A percentile compares a stretch with the other conserved stretches of the same genome.
phyloP scores from a whole-genome alignment of 1,140 invertebrate species.

The Heterodera carotae region DNA sequence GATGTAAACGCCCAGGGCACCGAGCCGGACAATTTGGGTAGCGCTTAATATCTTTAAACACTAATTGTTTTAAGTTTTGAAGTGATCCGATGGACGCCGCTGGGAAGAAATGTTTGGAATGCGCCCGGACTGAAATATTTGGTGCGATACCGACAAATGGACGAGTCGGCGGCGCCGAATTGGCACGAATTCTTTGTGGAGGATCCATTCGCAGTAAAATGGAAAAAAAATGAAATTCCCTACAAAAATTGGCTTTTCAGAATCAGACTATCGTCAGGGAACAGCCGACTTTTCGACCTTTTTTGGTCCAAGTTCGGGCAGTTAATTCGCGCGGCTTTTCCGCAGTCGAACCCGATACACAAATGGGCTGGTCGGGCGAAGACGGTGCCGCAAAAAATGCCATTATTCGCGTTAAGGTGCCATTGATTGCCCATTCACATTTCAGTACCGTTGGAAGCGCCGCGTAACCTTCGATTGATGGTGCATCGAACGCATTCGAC shows the following conservation, averaged over 20 bases:
- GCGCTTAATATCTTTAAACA: not conserved
- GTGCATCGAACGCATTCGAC: constrained; percentile 53
- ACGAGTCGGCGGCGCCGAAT: constrained; percentile 67
- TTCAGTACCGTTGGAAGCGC: constrained; percentile 51
- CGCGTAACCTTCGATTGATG: constrained; percentile 44
- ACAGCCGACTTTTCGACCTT: constrained; percentile 86
- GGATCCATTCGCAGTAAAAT: constrained; percentile 67
- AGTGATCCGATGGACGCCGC: constrained; percentile 77
- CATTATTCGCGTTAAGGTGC: not conserved
- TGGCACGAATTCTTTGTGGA: constrained; percentile 72
- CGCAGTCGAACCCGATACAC: constrained; percentile 78
- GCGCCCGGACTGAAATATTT: constrained; percentile 87
- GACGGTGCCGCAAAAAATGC: constrained; percentile 71
- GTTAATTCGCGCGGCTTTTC: constrained; percentile 86
- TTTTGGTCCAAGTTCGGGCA: constrained; percentile 86
- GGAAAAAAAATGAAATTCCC: constrained; percentile 4
- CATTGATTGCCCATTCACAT: not conserved
- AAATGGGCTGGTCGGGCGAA: constrained; percentile 90
- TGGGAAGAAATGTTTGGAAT: constrained; percentile 95
- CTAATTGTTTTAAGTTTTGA: not conserved
- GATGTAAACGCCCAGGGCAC: constrained; percentile 81
- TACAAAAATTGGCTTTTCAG: constrained; percentile 41
- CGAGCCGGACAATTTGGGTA: constrained; percentile 77
- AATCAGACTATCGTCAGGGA: constrained; percentile 72
- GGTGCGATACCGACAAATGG: constrained; percentile 80